Conservation (phyloP, 2,888 invertebrate species). For the Rhagium mordax region DNA sequence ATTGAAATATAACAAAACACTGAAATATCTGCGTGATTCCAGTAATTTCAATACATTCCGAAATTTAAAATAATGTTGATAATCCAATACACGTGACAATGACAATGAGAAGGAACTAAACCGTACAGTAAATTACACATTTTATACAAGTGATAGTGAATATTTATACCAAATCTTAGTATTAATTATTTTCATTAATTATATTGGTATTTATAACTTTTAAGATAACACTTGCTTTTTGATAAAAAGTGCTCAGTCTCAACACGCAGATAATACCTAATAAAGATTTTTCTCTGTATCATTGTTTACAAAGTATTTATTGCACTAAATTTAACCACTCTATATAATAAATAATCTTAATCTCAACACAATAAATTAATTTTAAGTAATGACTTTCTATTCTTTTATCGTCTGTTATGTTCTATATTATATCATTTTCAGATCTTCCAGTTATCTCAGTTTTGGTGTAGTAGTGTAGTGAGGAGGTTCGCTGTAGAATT, state of each 20-base stretch:
- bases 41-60: no score
- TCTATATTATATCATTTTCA: not conserved
- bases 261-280: not conserved
- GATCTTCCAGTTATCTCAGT: not conserved
- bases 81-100: no score
- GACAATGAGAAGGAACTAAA: no score
- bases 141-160: no score
- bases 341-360: no score
- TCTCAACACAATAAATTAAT: no score
- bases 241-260: not conserved
- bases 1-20: no score
- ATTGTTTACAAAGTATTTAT: conserved; percentile 6
- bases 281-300: not conserved
- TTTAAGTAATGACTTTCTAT: not conserved
- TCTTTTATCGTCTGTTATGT: not conserved
- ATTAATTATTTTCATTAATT: no score
- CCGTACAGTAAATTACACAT: no score
- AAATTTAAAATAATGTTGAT: no score
- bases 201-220: not conserved
- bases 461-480: not conserved
- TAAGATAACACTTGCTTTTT: not conserved
- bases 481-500: not conserved
- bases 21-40: no score
- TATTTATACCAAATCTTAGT: no score
- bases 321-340: not conserved